Conservation (phyloP, 2,888 invertebrate species). For the Hoplodrina blanda region DNA sequence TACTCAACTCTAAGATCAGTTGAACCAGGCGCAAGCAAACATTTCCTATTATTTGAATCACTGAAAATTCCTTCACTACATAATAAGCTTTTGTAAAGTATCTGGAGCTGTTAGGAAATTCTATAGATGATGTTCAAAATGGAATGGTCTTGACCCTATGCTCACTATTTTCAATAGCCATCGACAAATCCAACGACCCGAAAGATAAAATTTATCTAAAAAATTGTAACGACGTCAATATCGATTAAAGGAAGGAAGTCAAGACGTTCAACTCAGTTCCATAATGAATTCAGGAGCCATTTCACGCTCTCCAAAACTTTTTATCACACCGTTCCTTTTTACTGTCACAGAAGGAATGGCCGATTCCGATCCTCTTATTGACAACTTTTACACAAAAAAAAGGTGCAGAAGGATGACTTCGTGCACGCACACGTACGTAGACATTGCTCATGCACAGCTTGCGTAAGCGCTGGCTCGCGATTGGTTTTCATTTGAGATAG, state of each 20-base stretch:
- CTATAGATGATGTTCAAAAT: not conserved
- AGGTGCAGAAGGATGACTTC: not conserved
- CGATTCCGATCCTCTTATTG: slow-evolving; percentile 55
- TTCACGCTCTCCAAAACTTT: slow-evolving; percentile 62
- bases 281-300: slow-evolving; percentile 64
- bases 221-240: slow-evolving; percentile 44
- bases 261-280: slow-evolving; percentile 53
- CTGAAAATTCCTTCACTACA: too few species aligned
- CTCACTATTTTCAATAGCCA: not conserved
- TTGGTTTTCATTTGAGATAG: too few species aligned
- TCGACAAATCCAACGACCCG: slow-evolving; percentile 4
- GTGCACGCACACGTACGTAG: not conserved
- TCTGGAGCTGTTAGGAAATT: not conserved
- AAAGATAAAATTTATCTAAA: slow-evolving; percentile 42
- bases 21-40: too few species aligned
- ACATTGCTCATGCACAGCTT: too few species aligned
- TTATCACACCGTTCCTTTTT: slow-evolving; percentile 63
- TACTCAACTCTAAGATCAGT: not conserved
- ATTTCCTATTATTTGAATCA: not conserved
- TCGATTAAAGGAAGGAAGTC: slow-evolving; percentile 59
- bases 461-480: too few species aligned
- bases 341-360: slow-evolving; percentile 52
- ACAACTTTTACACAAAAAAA: slow-evolving; percentile 8
- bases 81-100: not conserved
- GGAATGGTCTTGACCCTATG: not conserved